Percentiles rank a stretch among this genome's conserved stretches.
Evolutionary conservation across 2,888 invertebrate genomes (phyloP).

Genomic region (Melanostoma mellinum): DNA sequence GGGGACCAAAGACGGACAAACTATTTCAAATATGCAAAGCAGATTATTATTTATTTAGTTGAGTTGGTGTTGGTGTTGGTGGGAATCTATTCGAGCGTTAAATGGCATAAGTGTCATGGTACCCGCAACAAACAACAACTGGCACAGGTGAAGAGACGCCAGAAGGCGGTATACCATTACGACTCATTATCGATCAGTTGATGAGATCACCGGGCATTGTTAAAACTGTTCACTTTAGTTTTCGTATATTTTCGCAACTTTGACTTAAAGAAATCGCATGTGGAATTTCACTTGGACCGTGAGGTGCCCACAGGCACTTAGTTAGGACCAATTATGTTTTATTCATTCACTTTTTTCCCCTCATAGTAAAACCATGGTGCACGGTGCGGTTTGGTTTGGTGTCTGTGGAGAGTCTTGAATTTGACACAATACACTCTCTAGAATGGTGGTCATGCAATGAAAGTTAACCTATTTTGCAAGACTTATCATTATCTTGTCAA

Average conservation of each 20-base stretch:
- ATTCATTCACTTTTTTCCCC: slow-evolving; percentile 61
- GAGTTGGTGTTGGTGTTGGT: background rate
- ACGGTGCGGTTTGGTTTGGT: background rate
- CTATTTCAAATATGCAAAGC: slow-evolving; percentile 35
- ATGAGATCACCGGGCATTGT: slow-evolving; percentile 61
- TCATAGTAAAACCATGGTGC: background rate
- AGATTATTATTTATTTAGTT: slow-evolving; percentile 6
- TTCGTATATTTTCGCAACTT: slow-evolving; percentile 4
- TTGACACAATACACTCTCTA: slow-evolving; percentile 57
- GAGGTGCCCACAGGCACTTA: slow-evolving; percentile 61
- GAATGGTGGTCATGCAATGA: slow-evolving; percentile 64
- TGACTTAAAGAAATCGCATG: slow-evolving; percentile 45
- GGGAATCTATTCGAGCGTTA: slow-evolving; percentile 43
- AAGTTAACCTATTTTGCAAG: slow-evolving; percentile 68
- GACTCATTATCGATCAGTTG: slow-evolving; percentile 67
- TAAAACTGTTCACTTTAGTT: slow-evolving; percentile 17
- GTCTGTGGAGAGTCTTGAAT: slow-evolving; percentile 26
- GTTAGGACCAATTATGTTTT: slow-evolving; percentile 70
- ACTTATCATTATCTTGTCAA: slow-evolving; percentile 71
- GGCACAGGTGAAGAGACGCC: slow-evolving; percentile 26
- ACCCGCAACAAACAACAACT: background rate
- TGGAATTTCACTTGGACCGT: slow-evolving; percentile 51
- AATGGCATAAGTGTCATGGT: slow-evolving; percentile 48
- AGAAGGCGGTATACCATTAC: slow-evolving; percentile 47
- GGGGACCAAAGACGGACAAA: slow-evolving; percentile 8